phyloP scores from a whole-genome alignment of 2,113 vertebrate species.

The Amphilophus citrinellus region DNA sequence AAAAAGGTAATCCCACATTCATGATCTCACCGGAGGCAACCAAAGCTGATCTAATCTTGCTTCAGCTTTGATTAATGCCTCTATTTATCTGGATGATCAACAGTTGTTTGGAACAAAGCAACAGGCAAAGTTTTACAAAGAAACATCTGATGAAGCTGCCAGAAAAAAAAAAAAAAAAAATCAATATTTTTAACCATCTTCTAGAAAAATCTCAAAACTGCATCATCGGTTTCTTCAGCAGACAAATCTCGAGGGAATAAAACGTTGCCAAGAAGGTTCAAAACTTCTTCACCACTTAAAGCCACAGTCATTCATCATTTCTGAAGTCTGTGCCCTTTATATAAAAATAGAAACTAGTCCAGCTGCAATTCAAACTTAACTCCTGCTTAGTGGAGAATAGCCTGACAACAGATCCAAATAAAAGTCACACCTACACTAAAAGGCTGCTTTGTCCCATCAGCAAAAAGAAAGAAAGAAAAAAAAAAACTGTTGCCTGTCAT shows the following conservation, averaged over 20 bases:
- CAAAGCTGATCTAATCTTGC: not conserved
- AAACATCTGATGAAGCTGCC: conserved; percentile 10
- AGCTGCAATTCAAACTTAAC: conserved; percentile 26
- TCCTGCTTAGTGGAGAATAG: not conserved
- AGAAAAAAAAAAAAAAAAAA: not conserved
- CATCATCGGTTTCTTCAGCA: conserved; percentile 8
- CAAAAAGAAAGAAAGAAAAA: conserved; percentile 34
- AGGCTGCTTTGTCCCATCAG: conserved; percentile 55
- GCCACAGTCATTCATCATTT: conserved; percentile 51
- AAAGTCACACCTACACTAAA: conserved; percentile 47
- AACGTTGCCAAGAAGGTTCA: conserved; percentile 39
- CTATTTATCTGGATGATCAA: not conserved
- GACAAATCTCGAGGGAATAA: conserved; percentile 4
- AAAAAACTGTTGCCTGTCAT: conserved; percentile 39
- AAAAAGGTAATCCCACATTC: conserved; percentile 1
- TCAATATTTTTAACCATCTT: not conserved
- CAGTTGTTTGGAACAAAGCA: conserved; percentile 26
- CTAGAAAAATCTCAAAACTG: conserved; percentile 9
- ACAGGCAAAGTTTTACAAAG: not conserved
- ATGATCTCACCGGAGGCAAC: not conserved
- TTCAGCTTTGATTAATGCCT: not conserved
- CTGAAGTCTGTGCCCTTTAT: conserved; percentile 59
- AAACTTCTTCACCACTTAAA: conserved; percentile 43
- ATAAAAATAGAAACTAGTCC: conserved; percentile 31
- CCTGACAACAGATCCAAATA: conserved; percentile 25